Percentiles rank a stretch among this genome's conserved stretches.
Conservation (phyloP, 1,140 invertebrate species). For the Drosophila yakuba region DNA sequence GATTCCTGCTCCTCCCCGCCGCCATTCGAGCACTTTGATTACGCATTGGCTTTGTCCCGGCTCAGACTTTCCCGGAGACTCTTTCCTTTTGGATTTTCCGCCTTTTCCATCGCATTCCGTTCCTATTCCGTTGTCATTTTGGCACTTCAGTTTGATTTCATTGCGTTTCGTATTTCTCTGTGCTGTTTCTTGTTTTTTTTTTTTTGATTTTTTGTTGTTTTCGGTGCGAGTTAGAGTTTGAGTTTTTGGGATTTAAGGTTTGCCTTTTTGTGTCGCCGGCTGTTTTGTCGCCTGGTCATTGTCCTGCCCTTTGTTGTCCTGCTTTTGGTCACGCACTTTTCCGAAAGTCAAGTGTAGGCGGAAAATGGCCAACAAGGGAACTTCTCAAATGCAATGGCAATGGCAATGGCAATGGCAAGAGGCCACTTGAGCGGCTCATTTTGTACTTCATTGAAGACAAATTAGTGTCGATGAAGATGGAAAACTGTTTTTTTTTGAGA, state of each 20-base stretch:
- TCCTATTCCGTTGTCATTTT: conserved; percentile 66
- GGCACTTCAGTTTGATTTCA: conserved; percentile 70
- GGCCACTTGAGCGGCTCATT: conserved; percentile 58
- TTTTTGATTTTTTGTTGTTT: not conserved
- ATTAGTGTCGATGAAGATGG: conserved; percentile 72
- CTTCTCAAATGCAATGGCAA: not conserved
- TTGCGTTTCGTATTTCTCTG: conserved; percentile 10
- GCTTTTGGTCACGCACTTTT: conserved; percentile 59
- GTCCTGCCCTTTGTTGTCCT: conserved; percentile 38
- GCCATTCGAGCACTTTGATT: conserved; percentile 68
- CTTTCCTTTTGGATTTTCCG: conserved; percentile 10
- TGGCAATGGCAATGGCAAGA: not conserved
- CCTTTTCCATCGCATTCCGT: conserved; percentile 33
- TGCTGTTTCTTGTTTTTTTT: not conserved
- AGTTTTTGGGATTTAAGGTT: conserved; percentile 15
- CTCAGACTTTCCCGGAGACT: conserved; percentile 19
- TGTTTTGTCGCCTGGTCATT: conserved; percentile 25
- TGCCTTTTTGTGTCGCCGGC: conserved; percentile 17
- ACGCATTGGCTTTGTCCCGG: conserved; percentile 66
- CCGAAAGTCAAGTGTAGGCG: conserved; percentile 19
- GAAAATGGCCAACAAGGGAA: conserved; percentile 1
- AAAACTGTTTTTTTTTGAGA: not conserved
- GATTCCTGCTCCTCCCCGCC: not conserved
- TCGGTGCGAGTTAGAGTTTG: conserved; percentile 4
- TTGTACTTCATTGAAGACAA: conserved; percentile 70